A percentile compares a stretch with the other conserved stretches of the same genome.
Conservation (phyloP, 2,888 invertebrate species). For the Pheosia tremula region DNA sequence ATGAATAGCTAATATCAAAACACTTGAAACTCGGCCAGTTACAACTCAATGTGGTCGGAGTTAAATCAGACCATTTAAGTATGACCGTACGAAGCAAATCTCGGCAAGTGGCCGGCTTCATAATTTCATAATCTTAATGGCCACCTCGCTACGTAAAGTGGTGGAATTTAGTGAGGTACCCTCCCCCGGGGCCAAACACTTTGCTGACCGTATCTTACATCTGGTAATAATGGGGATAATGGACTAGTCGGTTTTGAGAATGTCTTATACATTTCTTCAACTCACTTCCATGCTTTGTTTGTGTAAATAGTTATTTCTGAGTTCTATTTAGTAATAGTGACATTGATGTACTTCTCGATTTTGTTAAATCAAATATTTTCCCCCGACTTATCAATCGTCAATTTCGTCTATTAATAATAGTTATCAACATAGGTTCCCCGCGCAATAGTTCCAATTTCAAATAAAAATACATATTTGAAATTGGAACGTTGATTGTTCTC, state of each 20-base stretch:
- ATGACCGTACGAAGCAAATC: slow-evolving; percentile 64
- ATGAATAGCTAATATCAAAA: slow-evolving; percentile 17
- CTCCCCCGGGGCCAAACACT: slow-evolving; percentile 64
- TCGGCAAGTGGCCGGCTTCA: slow-evolving; percentile 68
- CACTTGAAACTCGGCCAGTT: slow-evolving; percentile 19
- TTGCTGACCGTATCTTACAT: slow-evolving; percentile 72
- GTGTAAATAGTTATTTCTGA: background rate
- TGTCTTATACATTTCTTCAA: slow-evolving; percentile 44
- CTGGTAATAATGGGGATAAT: slow-evolving; percentile 61
- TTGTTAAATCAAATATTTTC: too few species aligned
- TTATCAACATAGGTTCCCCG: too few species aligned
- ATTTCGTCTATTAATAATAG: too few species aligned
- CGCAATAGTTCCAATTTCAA: background rate
- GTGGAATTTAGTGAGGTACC: slow-evolving; percentile 68
- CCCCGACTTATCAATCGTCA: too few species aligned
- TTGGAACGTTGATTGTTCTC: slow-evolving; percentile 24
- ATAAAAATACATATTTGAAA: slow-evolving; percentile 26
- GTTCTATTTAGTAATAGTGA: slow-evolving; percentile 13
- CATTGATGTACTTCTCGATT: too few species aligned
- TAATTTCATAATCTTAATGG: slow-evolving; percentile 81
- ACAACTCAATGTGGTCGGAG: slow-evolving; percentile 40
- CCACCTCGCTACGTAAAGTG: slow-evolving; percentile 71
- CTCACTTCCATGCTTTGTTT: slow-evolving; percentile 2
- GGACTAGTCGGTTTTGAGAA: slow-evolving; percentile 52
- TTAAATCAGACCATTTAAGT: slow-evolving; percentile 58